Percentiles rank a stretch among this genome's conserved stretches.
These are phyloP conservation scores for Lamprotornis superbus DNA, from an alignment of 2,113 vertebrate species.

Conservation along the genomic window DNA sequence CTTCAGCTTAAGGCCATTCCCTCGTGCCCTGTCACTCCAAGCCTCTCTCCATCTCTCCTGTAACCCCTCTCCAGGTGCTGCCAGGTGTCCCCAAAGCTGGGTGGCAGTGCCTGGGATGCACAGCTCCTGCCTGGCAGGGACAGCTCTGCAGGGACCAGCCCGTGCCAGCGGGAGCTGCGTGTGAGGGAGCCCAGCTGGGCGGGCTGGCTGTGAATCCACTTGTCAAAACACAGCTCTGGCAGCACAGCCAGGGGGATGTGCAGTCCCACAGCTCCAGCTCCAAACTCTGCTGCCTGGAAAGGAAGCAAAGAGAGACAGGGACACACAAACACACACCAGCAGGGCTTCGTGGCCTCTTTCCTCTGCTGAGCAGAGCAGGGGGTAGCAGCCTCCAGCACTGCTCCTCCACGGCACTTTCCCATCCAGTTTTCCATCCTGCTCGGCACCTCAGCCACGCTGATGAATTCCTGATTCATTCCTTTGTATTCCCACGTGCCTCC, in stretches of 20 bases:
- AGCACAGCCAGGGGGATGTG: not conserved
- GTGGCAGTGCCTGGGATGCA: not conserved
- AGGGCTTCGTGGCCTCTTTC: not conserved
- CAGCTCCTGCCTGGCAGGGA: not conserved
- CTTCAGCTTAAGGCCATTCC: not conserved
- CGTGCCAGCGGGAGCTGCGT: not conserved
- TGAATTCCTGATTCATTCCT: not conserved
- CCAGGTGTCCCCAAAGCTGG: not conserved
- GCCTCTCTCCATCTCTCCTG: not conserved
- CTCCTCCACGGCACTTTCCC: not conserved
- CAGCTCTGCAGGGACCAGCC: not conserved
- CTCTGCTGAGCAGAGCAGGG: not conserved
- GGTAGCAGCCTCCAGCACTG: not conserved
- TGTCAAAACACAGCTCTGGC: not conserved
- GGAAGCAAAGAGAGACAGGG: not conserved
- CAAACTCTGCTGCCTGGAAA: not conserved
- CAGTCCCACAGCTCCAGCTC: not conserved
- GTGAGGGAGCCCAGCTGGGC: not conserved
- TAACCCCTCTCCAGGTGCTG: not conserved
- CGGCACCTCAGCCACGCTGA: not conserved
- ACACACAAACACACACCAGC: not conserved
- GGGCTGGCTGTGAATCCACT: not conserved
- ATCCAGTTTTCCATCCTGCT: not conserved
- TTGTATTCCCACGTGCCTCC: not conserved
- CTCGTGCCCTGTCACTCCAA: not conserved